A percentile compares a stretch with the other conserved stretches of the same genome.
phyloP scores from a whole-genome alignment of 2,797 vertebrate species.

The Sternotherus odoratus region DNA sequence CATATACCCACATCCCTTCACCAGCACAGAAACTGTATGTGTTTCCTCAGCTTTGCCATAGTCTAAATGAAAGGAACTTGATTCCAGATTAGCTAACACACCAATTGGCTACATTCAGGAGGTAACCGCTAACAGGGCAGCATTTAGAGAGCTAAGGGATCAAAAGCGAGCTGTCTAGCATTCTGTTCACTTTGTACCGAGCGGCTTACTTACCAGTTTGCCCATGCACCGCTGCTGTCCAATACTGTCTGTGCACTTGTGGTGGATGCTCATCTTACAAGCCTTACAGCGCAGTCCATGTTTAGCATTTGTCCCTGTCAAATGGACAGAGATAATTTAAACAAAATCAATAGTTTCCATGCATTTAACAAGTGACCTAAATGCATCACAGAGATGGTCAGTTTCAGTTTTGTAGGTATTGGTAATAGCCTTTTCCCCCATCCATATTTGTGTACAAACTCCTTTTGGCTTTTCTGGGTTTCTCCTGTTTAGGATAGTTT shows the following conservation, averaged over 20 bases:
- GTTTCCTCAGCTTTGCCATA: background rate
- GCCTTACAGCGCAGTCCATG: conserved; percentile 97
- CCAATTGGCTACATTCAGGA: background rate
- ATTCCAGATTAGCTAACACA: background rate
- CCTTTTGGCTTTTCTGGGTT: background rate
- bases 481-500: background rate
- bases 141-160: background rate
- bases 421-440: background rate
- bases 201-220: conserved; percentile 91
- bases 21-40: background rate
- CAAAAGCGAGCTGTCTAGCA: background rate
- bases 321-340: conserved; percentile 50
- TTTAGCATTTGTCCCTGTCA: conserved; percentile 93
- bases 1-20: background rate
- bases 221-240: conserved; percentile 96
- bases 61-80: background rate
- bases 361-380: conserved; percentile 42
- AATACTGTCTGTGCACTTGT: conserved; percentile 93
- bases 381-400: background rate
- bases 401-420: background rate
- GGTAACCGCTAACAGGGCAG: background rate
- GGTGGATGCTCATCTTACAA: conserved; percentile 99
- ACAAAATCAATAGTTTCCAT: conserved; percentile 71
- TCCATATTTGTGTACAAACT: rapidly evolving
- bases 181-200: background rate